Evolutionary conservation across 2,797 vertebrate species (phyloP).

Genomic region (Coreius guichenoti): DNA sequence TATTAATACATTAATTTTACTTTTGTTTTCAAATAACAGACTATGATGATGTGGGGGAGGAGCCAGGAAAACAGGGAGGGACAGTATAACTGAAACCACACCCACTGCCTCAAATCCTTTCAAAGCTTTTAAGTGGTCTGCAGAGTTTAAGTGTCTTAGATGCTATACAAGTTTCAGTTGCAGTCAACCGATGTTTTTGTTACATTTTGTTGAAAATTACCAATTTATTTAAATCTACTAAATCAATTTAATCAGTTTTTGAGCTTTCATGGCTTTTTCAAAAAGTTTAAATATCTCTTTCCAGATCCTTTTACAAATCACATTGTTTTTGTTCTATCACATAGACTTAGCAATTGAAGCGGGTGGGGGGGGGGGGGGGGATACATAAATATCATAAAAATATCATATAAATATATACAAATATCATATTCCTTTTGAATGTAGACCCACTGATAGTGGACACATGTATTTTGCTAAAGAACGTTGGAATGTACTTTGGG

Average conservation of each 20-base stretch:
- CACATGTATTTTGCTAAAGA: not conserved
- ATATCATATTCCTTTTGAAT: not conserved
- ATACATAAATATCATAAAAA: too few species aligned
- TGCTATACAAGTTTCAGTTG: not conserved
- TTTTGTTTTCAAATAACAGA: not conserved
- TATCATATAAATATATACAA: too few species aligned
- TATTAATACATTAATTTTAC: not conserved
- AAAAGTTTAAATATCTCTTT: not conserved
- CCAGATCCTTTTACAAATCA: not conserved
- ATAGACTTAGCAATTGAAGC: too few species aligned
- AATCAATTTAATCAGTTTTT: too few species aligned
- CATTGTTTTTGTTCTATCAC: not conserved
- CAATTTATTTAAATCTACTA: too few species aligned
- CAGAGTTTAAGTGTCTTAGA: not conserved
- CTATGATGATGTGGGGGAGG: not conserved
- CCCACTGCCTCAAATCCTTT: not conserved
- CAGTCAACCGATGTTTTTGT: not conserved
- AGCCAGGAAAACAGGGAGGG: not conserved
- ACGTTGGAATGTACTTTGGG: not conserved
- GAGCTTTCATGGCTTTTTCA: too few species aligned
- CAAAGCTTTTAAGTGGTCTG: not conserved
- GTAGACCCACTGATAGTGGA: not conserved
- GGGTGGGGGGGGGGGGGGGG: too few species aligned
- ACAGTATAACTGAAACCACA: not conserved
- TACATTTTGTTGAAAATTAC: too few species aligned